A percentile compares a stretch with the other conserved stretches of the same genome.
phyloP scores from a whole-genome alignment of 2,113 vertebrate genomes.

The Oxyura jamaicensis region DNA sequence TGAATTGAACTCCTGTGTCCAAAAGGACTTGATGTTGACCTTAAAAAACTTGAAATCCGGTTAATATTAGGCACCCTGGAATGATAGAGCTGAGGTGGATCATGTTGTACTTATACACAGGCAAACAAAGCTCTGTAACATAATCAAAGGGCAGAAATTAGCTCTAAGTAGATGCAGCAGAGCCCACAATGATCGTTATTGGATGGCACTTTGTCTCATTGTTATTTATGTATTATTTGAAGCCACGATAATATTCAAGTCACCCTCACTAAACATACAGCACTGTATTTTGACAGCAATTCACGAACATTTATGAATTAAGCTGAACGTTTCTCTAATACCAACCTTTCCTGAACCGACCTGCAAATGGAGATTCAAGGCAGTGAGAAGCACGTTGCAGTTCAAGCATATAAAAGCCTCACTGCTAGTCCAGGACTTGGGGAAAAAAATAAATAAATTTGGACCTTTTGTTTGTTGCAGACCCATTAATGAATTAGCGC shows the following conservation, averaged over 20 bases:
- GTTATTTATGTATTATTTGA: constrained; percentile 11
- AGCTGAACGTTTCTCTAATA: constrained; percentile 45
- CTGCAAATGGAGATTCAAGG: constrained; percentile 60
- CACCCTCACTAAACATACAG: constrained; percentile 41
- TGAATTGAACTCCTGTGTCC: neutral
- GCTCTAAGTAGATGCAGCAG: neutral
- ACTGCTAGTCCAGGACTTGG: neutral
- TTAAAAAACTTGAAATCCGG: neutral
- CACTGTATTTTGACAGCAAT: constrained; percentile 45
- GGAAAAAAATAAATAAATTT: neutral
- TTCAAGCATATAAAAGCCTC: neutral
- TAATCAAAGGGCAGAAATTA: neutral
- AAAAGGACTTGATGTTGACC: neutral
- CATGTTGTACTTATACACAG: neutral
- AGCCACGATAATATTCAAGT: constrained; percentile 35
- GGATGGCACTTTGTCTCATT: neutral
- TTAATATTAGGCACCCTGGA: neutral
- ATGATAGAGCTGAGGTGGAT: neutral
- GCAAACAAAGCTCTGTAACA: neutral
- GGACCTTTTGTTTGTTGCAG: neutral
- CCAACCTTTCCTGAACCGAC: neutral
- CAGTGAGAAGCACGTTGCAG: neutral
- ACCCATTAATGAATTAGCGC: neutral
- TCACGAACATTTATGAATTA: constrained; percentile 53
- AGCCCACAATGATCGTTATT: neutral